Conservation (phyloP, 2,888 invertebrate genomes). For the Rhimphoctona megacephalus region DNA sequence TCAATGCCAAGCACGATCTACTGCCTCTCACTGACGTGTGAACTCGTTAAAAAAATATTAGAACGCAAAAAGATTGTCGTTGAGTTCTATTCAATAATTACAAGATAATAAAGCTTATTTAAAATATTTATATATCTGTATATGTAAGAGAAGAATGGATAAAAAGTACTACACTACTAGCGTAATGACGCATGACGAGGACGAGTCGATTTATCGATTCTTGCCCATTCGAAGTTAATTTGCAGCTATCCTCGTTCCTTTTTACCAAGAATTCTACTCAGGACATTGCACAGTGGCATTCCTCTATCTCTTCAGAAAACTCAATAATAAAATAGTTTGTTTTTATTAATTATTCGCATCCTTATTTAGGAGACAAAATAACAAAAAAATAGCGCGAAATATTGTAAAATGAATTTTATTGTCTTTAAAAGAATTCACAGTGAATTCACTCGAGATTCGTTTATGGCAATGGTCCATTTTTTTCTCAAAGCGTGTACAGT, state of each 20-base stretch:
- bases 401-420: not conserved
- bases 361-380: not conserved
- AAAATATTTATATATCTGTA: not conserved
- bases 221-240: constrained; percentile 12
- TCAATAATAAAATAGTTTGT: not conserved
- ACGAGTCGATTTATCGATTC: constrained; percentile 51
- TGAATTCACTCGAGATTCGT: not conserved
- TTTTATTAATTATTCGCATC: not conserved
- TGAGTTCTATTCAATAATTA: constrained; percentile 13
- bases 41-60: constrained; percentile 39
- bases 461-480: not conserved
- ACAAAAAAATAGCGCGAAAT: not conserved
- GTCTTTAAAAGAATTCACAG: not conserved
- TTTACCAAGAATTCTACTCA: constrained; percentile 5
- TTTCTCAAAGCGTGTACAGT: not conserved
- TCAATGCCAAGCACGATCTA: constrained; percentile 38
- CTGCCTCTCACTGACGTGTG: constrained; percentile 6
- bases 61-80: constrained; percentile 10
- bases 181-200: constrained; percentile 44
- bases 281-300: constrained; percentile 2
- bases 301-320: not conserved
- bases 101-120: constrained; percentile 13
- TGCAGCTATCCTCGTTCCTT: constrained; percentile 10
- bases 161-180: constrained; percentile 11
- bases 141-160: not conserved